Evolutionary conservation across 2,797 vertebrate species (phyloP), one percentile per base, ranked within the genome.

Genomic region (Syndactyla subalaris): DNA sequence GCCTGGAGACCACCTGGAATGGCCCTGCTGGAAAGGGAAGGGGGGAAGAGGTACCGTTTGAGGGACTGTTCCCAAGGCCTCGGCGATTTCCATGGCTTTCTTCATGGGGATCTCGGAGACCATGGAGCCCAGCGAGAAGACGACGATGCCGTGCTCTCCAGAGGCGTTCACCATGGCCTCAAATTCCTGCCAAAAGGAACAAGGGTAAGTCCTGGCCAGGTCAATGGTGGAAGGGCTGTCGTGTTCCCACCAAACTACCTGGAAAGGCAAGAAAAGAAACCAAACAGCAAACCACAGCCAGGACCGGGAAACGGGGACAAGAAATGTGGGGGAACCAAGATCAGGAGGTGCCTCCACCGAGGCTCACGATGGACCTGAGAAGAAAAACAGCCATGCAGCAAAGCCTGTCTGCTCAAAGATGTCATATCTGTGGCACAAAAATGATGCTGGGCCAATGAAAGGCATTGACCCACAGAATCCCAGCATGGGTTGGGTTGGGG

Each of bases 91-190:
- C 34, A 57, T 96, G 6, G 98, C 98, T 81, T 96, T 98, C 70
- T 98, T 96, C 75, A 97, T 96, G 2, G 99, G 99, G 85, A 99
- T 97, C 23, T 99, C 98, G 1, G 98, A 98, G 68, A 99, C 88
- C 98, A 99, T 97, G 23, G 98, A 98, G 19, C 99, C 99, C 96
- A 99, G 96, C 1, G 98, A 99, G 96, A 99, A 99, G 74, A 99
- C 98, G 36, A 99, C 96, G 34, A 99, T 97, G 14, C 99, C 99
- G 1, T 99, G 98, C 30, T 99, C 97, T 79, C 99, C 99, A 11
- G 99, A 99, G n/a, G 98, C 98, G 0, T 99, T 98, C 73, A 99
- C 89, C 58, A 99, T 99, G 51, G 97, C 94, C 94, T 99, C 98
- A 62, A 99, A 98, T 51, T 99, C 98, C 99, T 99, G 95, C 63